phyloP scores from a whole-genome alignment of 1,140 invertebrate species.

The Drosophila ohnishii region DNA sequence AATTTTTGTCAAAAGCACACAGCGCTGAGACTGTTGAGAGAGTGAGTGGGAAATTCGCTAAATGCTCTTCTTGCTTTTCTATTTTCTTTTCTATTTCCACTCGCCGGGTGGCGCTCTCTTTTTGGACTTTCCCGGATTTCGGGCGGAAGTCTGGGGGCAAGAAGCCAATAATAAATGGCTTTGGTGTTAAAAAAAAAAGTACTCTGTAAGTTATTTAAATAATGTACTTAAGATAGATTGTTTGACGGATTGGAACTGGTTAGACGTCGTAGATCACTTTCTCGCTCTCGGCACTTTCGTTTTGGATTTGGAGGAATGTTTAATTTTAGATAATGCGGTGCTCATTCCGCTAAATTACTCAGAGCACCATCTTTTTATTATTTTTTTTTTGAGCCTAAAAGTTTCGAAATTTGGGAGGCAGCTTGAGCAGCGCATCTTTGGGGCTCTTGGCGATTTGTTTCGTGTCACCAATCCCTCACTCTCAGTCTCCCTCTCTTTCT shows the following conservation, averaged over 20 bases:
- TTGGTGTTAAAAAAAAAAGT: neutral
- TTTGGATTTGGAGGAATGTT: conserved; percentile 58
- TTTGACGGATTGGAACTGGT: conserved; percentile 22
- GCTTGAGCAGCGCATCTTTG: conserved; percentile 21
- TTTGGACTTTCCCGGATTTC: conserved; percentile 22
- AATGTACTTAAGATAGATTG: neutral
- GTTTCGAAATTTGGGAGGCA: conserved; percentile 21
- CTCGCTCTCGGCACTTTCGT: conserved; percentile 25
- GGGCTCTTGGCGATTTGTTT: conserved; percentile 66
- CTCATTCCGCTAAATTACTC: conserved; percentile 41
- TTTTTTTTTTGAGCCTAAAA: conserved; percentile 35
- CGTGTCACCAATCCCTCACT: conserved; percentile 75
- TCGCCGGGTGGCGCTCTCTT: conserved; percentile 40
- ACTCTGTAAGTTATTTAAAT: neutral
- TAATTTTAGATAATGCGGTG: conserved; percentile 51
- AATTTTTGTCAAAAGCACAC: conserved; percentile 70
- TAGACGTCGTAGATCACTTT: conserved; percentile 24
- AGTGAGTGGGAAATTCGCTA: conserved; percentile 32
- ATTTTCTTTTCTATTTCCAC: conserved; percentile 32
- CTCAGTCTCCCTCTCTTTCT: conserved; percentile 24
- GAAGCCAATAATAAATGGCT: conserved; percentile 21
- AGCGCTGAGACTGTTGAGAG: conserved; percentile 50
- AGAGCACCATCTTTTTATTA: conserved; percentile 14
- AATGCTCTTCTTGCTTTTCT: conserved; percentile 31
- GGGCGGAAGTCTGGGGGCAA: conserved; percentile 19